These are phyloP conservation scores for Calonectris borealis DNA, from an alignment of 2,113 vertebrate genomes.

Conservation along the genomic window DNA sequence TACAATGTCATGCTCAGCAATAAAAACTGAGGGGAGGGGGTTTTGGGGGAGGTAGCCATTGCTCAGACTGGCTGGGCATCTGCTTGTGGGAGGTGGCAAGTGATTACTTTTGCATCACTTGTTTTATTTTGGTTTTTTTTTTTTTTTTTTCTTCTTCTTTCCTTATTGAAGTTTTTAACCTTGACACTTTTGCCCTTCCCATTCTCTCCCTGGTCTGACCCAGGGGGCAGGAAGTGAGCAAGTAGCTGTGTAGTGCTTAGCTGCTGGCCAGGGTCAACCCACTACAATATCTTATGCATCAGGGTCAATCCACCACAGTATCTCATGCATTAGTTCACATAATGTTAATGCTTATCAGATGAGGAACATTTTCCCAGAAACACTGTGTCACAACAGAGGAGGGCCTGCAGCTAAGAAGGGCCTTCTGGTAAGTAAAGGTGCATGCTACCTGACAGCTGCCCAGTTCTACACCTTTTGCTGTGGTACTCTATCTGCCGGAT, in stretches of 20 bases:
- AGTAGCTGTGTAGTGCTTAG: not conserved
- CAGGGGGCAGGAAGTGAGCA: no score
- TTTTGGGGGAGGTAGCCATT: not conserved
- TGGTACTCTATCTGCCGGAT: not conserved
- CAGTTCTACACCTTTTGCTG: not conserved
- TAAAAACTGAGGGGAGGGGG: no score
- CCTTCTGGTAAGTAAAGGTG: not conserved
- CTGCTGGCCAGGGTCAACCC: no score
- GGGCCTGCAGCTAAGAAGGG: not conserved
- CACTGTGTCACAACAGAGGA: not conserved
- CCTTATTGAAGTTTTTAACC: no score
- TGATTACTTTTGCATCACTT: not conserved
- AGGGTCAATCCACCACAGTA: not conserved
- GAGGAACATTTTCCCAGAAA: not conserved
- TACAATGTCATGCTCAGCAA: no score
- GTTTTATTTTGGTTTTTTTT: not conserved
- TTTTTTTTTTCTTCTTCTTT: no score
- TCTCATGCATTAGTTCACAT: not conserved
- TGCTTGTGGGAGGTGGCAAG: not conserved
- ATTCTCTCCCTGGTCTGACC: no score
- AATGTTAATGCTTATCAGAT: not conserved
- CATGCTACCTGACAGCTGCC: not conserved
- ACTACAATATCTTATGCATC: no score
- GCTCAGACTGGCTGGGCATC: not conserved
- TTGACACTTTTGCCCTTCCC: no score